Conservation (phyloP, 1,140 invertebrate species). For the Pseudobourletiella spinata region DNA sequence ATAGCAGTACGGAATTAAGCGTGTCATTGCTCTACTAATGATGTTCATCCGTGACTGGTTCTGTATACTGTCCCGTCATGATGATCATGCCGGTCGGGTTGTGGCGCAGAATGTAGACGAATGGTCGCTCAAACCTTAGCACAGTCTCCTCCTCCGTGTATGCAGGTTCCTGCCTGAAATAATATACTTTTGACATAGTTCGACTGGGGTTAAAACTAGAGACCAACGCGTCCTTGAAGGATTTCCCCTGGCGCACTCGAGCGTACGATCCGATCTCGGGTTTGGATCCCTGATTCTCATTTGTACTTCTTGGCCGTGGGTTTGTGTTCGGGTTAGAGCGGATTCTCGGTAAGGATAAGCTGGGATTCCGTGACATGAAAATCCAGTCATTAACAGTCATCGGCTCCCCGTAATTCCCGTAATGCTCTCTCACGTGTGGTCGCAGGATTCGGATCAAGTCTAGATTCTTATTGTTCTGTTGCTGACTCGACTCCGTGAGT, state of each 20-base stretch:
- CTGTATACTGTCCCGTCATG: constrained; percentile 32
- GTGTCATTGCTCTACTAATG: too few relatives aligned
- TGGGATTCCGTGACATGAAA: constrained; percentile 69
- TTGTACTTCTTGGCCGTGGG: constrained; percentile 14
- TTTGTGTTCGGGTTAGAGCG: constrained; percentile 27
- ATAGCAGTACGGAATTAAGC: too few relatives aligned
- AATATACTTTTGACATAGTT: constrained; percentile 14
- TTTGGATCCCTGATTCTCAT: background rate
- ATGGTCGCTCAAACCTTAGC: constrained; percentile 70
- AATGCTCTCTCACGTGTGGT: constrained; percentile 31
- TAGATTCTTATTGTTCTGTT: constrained; percentile 17
- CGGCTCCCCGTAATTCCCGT: constrained; percentile 30
- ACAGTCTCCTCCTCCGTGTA: constrained; percentile 50
- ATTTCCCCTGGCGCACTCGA: background rate
- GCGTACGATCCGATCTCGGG: constrained; percentile 5
- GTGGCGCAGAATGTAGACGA: constrained; percentile 74
- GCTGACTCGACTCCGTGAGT: constrained; percentile 21
- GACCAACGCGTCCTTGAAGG: constrained; percentile 3
- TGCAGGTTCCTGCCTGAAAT: constrained; percentile 16
- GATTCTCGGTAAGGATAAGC: constrained; percentile 41
- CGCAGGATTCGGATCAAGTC: constrained; percentile 30
- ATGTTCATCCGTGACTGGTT: constrained; percentile 21
- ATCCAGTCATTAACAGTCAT: constrained; percentile 34
- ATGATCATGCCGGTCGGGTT: constrained; percentile 77
- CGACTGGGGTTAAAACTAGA: constrained; percentile 7